Conservation (phyloP, 2,888 invertebrate species). For the Esperia sulphurella region DNA sequence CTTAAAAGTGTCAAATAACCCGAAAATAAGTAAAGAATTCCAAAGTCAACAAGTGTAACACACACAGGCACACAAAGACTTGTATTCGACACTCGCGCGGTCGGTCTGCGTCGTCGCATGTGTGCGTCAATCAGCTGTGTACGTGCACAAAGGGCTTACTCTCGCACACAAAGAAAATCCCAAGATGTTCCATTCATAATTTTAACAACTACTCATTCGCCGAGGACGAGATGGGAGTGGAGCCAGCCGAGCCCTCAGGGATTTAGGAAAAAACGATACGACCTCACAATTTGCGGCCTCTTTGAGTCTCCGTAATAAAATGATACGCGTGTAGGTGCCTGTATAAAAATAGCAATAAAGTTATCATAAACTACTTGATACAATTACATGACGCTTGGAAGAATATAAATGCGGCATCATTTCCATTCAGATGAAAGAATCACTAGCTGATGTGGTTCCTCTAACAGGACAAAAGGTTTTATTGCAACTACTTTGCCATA, state of each 20-base stretch:
- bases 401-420: neutral
- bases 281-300: constrained; percentile 34
- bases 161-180: constrained; percentile 6
- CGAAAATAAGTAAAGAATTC: constrained; percentile 20
- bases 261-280: constrained; percentile 37
- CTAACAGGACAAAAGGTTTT: no score
- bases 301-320: constrained; percentile 20
- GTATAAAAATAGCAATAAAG: constrained; percentile 10
- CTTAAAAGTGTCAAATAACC: constrained; percentile 5
- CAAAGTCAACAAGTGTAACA: constrained; percentile 12
- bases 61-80: constrained; percentile 2
- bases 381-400: neutral
- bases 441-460: no score
- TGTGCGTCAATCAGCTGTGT: constrained; percentile 12
- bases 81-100: neutral
- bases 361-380: neutral
- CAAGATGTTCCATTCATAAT: constrained; percentile 63
- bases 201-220: constrained; percentile 72
- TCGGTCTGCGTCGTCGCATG: neutral
- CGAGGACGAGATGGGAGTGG: constrained; percentile 43
- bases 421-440: no score
- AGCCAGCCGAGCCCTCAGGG: constrained; percentile 39
- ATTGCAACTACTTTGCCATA: no score
- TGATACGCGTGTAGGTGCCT: constrained; percentile 9
- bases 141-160: constrained; percentile 5